Evolutionary conservation across 2,113 vertebrate genomes (phyloP).

Genomic region (human): DNA sequence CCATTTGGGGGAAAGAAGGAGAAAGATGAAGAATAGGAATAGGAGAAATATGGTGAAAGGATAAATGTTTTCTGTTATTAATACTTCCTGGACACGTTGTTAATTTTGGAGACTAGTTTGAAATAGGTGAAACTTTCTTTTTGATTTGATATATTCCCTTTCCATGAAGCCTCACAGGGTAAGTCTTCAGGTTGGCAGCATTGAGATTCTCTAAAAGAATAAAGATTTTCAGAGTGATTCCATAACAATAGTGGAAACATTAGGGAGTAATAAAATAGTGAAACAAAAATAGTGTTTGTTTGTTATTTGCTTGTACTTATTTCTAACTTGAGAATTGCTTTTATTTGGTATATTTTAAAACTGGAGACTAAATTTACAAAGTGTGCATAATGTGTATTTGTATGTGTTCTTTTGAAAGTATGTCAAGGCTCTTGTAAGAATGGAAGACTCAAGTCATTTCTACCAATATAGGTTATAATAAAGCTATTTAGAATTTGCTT

Average conservation of each 20-base stretch:
- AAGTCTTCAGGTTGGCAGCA: background rate
- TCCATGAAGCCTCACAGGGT: background rate
- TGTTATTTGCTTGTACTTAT: background rate
- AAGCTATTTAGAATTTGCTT: background rate
- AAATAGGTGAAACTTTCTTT: background rate
- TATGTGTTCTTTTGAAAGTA: background rate
- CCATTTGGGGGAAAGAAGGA: background rate
- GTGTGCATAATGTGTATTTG: background rate
- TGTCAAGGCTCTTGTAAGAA: background rate
- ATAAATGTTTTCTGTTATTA: background rate
- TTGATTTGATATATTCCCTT: background rate
- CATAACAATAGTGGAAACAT: background rate
- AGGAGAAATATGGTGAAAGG: background rate
- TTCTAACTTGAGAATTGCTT: slow-evolving; percentile 4
- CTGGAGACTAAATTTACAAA: background rate
- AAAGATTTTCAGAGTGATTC: background rate
- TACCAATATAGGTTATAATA: background rate
- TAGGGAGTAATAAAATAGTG: background rate
- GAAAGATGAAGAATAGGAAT: background rate
- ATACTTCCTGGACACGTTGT: background rate
- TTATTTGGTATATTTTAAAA: background rate
- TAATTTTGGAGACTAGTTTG: background rate
- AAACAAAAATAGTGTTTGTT: background rate
- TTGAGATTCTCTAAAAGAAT: background rate
- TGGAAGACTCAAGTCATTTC: background rate